A percentile compares a stretch with the other conserved stretches of the same genome.
These are phyloP conservation scores for Pharmacophagus antenor DNA, from an alignment of 2,888 invertebrate species.

Conservation along the genomic window DNA sequence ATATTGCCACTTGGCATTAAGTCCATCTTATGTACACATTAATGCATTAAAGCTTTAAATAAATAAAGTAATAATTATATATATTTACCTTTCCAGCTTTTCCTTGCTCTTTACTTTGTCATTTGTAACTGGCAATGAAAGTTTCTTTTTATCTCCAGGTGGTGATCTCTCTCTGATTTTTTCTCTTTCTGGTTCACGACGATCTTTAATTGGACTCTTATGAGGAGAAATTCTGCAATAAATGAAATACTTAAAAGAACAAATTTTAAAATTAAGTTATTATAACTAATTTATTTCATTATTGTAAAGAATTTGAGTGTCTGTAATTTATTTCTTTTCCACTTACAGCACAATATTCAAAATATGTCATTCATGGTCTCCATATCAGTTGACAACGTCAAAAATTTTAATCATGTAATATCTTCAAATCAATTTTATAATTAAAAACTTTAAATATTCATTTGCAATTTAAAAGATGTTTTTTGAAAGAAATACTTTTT, in stretches of 20 bases:
- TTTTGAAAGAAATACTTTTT: conserved; percentile 74
- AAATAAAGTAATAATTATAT: conserved; percentile 8
- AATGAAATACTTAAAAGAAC: neutral
- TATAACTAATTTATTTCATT: too few species aligned
- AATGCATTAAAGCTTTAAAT: neutral
- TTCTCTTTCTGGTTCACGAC: conserved; percentile 70
- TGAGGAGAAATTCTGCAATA: conserved; percentile 62
- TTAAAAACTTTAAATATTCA: neutral
- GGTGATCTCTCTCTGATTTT: conserved; percentile 72
- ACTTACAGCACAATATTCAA: too few species aligned
- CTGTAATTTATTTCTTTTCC: too few species aligned
- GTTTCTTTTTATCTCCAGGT: conserved; percentile 69
- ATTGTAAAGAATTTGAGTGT: too few species aligned
- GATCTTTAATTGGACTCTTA: conserved; percentile 73
- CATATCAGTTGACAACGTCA: too few species aligned
- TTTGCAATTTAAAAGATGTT: neutral
- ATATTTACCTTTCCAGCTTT: conserved; percentile 64
- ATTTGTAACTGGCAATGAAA: conserved; percentile 51
- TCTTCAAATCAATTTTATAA: neutral
- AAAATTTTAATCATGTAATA: too few species aligned
- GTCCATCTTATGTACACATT: too few species aligned
- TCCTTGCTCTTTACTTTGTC: conserved; percentile 72
- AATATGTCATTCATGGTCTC: too few species aligned
- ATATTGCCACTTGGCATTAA: too few species aligned
- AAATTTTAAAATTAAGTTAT: neutral